A percentile compares a stretch with the other conserved stretches of the same genome.
Evolutionary conservation across 2,888 invertebrate species (phyloP).

Genomic region (Liopterus haemorrhoidalis): DNA sequence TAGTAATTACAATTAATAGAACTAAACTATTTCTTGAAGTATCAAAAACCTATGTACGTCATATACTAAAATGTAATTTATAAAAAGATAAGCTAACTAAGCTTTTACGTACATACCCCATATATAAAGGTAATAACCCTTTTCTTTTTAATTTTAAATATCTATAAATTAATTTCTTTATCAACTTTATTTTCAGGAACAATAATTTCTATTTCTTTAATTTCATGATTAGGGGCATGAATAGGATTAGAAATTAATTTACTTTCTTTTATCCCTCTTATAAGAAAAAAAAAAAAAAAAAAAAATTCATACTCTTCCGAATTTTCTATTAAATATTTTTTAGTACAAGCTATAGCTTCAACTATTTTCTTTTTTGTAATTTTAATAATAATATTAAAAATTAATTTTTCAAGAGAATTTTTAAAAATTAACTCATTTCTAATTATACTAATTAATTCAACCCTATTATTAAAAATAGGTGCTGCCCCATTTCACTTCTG

Average conservation of each 20-base stretch:
- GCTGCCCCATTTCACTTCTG: constrained; percentile 55
- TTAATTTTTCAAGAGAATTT: constrained; percentile 41
- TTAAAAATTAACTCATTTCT: constrained; percentile 21
- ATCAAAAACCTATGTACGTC: constrained; percentile 59
- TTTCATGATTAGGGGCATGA: constrained; percentile 50
- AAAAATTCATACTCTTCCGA: constrained; percentile 50
- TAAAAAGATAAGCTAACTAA: constrained; percentile 52
- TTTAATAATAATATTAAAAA: constrained; percentile 43
- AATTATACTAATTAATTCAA: constrained; percentile 34
- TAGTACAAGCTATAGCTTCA: constrained; percentile 55
- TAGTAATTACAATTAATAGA: constrained; percentile 57
- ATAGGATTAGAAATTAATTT: constrained; percentile 61
- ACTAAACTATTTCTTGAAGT: constrained; percentile 55
- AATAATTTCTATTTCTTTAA: constrained; percentile 49
- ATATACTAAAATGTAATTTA: constrained; percentile 56
- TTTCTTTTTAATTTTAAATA: constrained; percentile 51
- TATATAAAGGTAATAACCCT: constrained; percentile 45
- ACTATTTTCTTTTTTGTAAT: constrained; percentile 49
- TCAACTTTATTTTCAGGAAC: constrained; percentile 47
- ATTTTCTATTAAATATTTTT: constrained; percentile 57
- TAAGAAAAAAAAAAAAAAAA: constrained; percentile 47
- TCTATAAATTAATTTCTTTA: constrained; percentile 51
- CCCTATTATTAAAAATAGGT: constrained; percentile 53
- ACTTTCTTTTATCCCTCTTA: constrained; percentile 55
- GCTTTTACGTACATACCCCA: constrained; percentile 49